These are phyloP conservation scores for Gandaritis pyraliata DNA, from an alignment of 2,888 invertebrate genomes.

Conservation along the genomic window DNA sequence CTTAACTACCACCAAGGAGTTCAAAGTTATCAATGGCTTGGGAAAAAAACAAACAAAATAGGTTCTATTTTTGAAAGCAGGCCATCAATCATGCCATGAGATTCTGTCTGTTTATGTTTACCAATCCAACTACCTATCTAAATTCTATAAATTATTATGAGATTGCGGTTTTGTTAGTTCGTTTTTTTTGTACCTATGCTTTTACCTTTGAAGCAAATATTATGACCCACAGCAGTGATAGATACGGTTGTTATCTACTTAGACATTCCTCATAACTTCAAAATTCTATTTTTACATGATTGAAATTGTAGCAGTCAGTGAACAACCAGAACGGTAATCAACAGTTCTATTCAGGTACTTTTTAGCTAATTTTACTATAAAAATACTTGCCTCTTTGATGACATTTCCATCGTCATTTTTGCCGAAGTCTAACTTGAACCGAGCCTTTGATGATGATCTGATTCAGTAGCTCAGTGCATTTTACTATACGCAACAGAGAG, in stretches of 20 bases:
- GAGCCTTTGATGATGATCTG: slow-evolving; percentile 48
- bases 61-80: slow-evolving; percentile 27
- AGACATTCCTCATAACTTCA: not conserved
- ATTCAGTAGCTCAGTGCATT: slow-evolving; percentile 54
- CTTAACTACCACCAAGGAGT: slow-evolving; percentile 6
- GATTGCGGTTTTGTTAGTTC: not conserved
- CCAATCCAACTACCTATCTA: not conserved
- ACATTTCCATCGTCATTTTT: slow-evolving; percentile 80
- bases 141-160: slow-evolving; percentile 13
- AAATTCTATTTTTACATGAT: slow-evolving; percentile 22
- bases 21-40: not conserved
- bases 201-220: slow-evolving; percentile 10
- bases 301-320: slow-evolving; percentile 27
- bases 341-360: slow-evolving; percentile 3
- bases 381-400: slow-evolving; percentile 76
- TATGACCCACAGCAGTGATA: slow-evolving; percentile 12
- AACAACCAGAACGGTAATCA: slow-evolving; percentile 27
- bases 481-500: slow-evolving; percentile 40
- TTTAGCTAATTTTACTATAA: slow-evolving; percentile 19
- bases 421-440: slow-evolving; percentile 54
- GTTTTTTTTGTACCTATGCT: slow-evolving; percentile 11
- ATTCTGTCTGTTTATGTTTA: slow-evolving; percentile 22
- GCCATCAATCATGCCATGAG: slow-evolving; percentile 1
- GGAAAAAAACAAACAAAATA: slow-evolving; percentile 21
- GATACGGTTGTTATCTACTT: not conserved